phyloP scores from a whole-genome alignment of 2,113 vertebrate genomes.

The Tor tambroides region DNA sequence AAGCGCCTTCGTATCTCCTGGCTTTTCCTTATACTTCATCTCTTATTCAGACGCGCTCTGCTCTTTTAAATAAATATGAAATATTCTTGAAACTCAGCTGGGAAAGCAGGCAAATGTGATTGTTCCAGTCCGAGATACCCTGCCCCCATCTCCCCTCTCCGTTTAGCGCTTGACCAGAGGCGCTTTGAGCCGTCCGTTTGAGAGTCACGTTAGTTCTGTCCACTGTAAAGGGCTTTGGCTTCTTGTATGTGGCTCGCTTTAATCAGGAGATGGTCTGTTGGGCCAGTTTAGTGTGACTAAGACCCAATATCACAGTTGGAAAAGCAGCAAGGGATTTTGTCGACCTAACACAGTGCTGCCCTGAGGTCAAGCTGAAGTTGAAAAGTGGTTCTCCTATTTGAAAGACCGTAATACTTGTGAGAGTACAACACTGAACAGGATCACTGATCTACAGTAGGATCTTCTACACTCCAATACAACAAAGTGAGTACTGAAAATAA shows the following conservation, averaged over 20 bases:
- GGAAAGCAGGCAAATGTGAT: slow-evolving; percentile 81
- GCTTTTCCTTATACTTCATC: slow-evolving; percentile 60
- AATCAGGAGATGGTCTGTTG: slow-evolving; percentile 72
- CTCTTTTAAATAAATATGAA: slow-evolving; percentile 76
- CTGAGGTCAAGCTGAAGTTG: slow-evolving; percentile 31
- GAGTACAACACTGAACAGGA: background rate
- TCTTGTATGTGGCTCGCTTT: slow-evolving; percentile 73
- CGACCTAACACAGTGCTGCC: background rate
- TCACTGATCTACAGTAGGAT: background rate
- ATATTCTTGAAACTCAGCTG: slow-evolving; percentile 74
- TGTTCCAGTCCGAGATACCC: slow-evolving; percentile 72
- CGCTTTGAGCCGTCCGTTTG: slow-evolving; percentile 74
- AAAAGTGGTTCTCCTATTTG: background rate
- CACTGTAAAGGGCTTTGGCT: slow-evolving; percentile 79
- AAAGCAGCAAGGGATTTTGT: slow-evolving; percentile 34
- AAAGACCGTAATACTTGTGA: slow-evolving; percentile 2
- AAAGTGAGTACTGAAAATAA: too few species aligned
- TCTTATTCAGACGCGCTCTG: slow-evolving; percentile 36
- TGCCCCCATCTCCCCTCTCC: slow-evolving; percentile 39
- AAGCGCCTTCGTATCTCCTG: slow-evolving; percentile 66
- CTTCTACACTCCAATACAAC: background rate
- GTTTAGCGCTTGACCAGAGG: slow-evolving; percentile 63
- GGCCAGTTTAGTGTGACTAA: slow-evolving; percentile 65
- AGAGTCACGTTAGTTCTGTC: slow-evolving; percentile 77
- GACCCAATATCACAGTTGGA: slow-evolving; percentile 44